Conservation (phyloP, 2,113 vertebrate species). For the Melanerpes formicivorus region DNA sequence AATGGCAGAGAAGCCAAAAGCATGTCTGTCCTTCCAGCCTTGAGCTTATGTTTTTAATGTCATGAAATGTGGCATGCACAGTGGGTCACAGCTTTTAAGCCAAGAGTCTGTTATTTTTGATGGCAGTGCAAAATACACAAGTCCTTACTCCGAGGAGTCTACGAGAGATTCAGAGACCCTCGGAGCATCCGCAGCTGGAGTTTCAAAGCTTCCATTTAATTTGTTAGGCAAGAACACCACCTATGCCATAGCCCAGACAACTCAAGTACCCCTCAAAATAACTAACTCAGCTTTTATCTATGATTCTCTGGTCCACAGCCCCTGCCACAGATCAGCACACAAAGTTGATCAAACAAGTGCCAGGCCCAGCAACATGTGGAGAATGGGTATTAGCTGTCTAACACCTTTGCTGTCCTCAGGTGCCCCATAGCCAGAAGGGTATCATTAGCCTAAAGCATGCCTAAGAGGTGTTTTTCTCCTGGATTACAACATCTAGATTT, state of each 20-base stretch:
- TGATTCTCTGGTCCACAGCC: neutral
- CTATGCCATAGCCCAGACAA: neutral
- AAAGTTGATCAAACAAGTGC: neutral
- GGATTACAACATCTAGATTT: neutral
- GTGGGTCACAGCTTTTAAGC: neutral
- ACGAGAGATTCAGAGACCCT: neutral
- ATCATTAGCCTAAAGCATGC: neutral
- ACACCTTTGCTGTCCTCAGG: neutral
- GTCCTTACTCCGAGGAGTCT: neutral
- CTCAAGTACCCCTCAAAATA: neutral
- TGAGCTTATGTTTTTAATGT: slow-evolving; percentile 29
- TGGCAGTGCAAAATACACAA: neutral
- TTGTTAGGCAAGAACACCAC: neutral
- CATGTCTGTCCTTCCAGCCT: neutral
- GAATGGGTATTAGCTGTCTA: neutral
- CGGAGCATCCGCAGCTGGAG: neutral
- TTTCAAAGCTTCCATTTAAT: neutral
- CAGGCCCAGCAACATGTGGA: neutral
- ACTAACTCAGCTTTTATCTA: neutral
- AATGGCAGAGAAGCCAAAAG: slow-evolving; percentile 21
- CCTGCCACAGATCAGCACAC: neutral
- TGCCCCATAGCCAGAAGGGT: neutral
- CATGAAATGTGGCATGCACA: neutral
- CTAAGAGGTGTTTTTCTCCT: neutral
- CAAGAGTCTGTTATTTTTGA: neutral